Base-by-base conservation (phyloP, 2,888 invertebrate genomes). In the Schizaphis graminum region DNA sequence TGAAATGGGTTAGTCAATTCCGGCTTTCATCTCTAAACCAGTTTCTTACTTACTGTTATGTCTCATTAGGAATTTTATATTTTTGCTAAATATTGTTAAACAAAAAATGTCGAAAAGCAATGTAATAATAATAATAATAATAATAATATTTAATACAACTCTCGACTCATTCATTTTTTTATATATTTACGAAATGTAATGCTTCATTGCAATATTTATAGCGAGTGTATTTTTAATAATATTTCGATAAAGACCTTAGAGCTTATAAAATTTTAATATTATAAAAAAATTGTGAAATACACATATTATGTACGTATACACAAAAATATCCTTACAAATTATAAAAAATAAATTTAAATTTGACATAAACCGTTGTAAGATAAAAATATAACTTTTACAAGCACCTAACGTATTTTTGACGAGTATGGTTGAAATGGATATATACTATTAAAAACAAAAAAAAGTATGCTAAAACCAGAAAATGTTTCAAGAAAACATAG, bases 11-110 rank as follows among this genome's bases (percentile, higher is more conserved):
- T 88, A 35, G 11, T 56, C 1, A 26, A 89, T 89, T 89, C 89
- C 41, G 26, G 56, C 56, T 57, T 89, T 89, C 41, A 35, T 41
- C 35, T 35, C 26, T 53, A 89, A 89, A 89, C 89, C 56, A 56
- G 53, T 89, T 89, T 88, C 53, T 24, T 53, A 53, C 88, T 53
- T 49, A 86, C 47, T 77, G 77, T 77, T 77, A 77, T 35, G 77
- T 77, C 35, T 7, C 35, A 77, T 41, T 21, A 21, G 35, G 21
- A 77, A 21, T 77, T 35, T 77, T 77, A 77, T 77, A 41, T 77
- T 77, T 49, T 35, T 35, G 35, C 35, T 21, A n/a, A 53, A 88
- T 24, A 10, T 53, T 53, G 88, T 53, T 88, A 53, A 53, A 35
- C 24, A 53, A 88, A 88, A 88, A 88, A 88, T 88, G 77, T 41